phyloP scores from a whole-genome alignment of 2,888 invertebrate genomes.

The Phasia obesa region DNA sequence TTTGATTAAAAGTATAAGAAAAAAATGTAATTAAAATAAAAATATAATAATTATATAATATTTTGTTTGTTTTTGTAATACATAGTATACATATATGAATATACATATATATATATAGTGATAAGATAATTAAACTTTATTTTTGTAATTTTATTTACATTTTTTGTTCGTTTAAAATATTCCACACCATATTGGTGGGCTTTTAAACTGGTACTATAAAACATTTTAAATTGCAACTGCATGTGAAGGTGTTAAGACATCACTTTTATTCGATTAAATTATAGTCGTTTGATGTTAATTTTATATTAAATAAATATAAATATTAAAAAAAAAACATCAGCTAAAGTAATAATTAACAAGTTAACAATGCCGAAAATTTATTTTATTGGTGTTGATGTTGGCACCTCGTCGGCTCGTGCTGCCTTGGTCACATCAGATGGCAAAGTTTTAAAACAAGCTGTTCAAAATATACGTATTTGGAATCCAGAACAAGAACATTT shows the following conservation, averaged over 20 bases:
- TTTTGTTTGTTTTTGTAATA: too few relatives aligned
- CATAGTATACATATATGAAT: too few relatives aligned
- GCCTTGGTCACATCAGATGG: conserved; percentile 89
- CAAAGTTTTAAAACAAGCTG: conserved; percentile 85
- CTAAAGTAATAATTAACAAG: neutral
- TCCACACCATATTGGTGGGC: conserved; percentile 27
- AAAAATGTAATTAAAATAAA: too few relatives aligned
- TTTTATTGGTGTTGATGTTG: conserved; percentile 96
- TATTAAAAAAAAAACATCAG: conserved; percentile 9
- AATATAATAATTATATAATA: too few relatives aligned
- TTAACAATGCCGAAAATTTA: conserved; percentile 79
- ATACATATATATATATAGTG: too few relatives aligned
- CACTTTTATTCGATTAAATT: conserved; percentile 1
- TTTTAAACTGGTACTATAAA: conserved; percentile 11
- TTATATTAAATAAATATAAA: conserved; percentile 11
- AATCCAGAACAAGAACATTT: conserved; percentile 90
- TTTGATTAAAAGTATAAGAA: too few relatives aligned
- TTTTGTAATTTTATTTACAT: conserved; percentile 6
- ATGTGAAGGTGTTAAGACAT: conserved; percentile 68
- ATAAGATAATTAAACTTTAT: conserved; percentile 9
- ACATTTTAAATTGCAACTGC: conserved; percentile 70
- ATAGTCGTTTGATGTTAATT: conserved; percentile 9
- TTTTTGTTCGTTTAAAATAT: conserved; percentile 37
- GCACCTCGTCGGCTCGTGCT: conserved; percentile 94
- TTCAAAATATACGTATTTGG: conserved; percentile 88